Base-by-base conservation (phyloP, 2,888 invertebrate species). In the Drosophila cyrtoloma region DNA sequence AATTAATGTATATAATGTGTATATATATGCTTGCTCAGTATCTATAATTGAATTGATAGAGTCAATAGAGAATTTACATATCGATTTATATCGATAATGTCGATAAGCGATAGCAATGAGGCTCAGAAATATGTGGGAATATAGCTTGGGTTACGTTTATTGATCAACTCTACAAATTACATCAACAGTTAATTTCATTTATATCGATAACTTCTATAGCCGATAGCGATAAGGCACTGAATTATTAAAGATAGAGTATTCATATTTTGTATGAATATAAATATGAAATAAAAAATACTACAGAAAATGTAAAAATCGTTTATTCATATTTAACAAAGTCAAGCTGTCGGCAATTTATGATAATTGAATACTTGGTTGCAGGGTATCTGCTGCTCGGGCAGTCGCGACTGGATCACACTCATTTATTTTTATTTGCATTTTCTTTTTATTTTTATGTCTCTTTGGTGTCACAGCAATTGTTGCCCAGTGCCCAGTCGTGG, bases 381-480 rank as follows among this genome's bases (percentile, higher is more conserved):
- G 51, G 51, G 51, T n/a, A 52, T 32, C 19, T n/a, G 28, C 2
- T 14, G 4, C n/a, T 52, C 30, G 52, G n/a, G 12, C n/a, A n/a
- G 1, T 14, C 30, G 12, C 6, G n/a, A 52, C 19, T 52, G 3
- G 6, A n/a, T 5, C 30, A 52, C 30, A 2, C 12, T 52, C n/a
- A 32, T 19, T 73, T 67, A 47, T 74, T 58, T 59, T 44, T 52
- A 33, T 61, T 60, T 32, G 37, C 56, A 60, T 55, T 22, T 50
- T 56, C 52, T 55, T 61, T 50, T 59, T 53, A 37, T 52, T 55
- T 64, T 53, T 65, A 30, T 58, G 44, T 59, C 51, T 62, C 69
- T 72, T 64, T 80, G 74, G 69, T 82, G 79, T 68, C 75, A 67
- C 82, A 82, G 63, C 88, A 86, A 87, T 89, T 86, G 88, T 82